Evolutionary conservation across 2,113 vertebrate species (phyloP).

Genomic region (Bufo gargarizans): DNA sequence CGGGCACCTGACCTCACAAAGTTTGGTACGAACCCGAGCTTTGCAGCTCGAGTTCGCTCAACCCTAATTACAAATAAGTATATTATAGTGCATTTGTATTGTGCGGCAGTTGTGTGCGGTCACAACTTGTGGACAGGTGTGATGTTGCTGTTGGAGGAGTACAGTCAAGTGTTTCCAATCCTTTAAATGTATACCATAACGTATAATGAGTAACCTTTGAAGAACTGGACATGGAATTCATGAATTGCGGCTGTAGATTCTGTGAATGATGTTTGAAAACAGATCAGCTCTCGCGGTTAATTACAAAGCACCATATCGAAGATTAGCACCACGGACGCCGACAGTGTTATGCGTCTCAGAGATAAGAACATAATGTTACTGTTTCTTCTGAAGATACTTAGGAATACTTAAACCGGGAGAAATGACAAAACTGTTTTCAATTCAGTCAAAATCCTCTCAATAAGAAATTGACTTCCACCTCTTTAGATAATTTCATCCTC

Average conservation of each 20-base stretch:
- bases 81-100: no score
- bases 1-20: no score
- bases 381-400: conserved; percentile 47
- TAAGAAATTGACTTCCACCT: conserved; percentile 53
- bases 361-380: conserved; percentile 46
- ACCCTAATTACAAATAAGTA: no score
- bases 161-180: no score
- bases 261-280: conserved; percentile 38
- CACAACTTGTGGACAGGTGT: no score
- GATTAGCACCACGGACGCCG: conserved; percentile 36
- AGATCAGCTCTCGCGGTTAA: conserved; percentile 34
- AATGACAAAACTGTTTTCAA: conserved; percentile 51
- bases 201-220: background rate
- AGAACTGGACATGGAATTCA: background rate
- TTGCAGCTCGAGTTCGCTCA: no score
- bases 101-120: no score
- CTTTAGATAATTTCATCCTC: conserved; percentile 54
- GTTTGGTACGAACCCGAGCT: no score
- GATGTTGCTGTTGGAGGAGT: no score
- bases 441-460: conserved; percentile 50
- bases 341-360: background rate
- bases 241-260: background rate
- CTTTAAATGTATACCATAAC: background rate
- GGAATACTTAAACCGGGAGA: conserved; percentile 32
- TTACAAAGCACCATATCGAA: conserved; percentile 10